Conservation (phyloP, 2,888 invertebrate genomes). For the Leptarthrus brevirostris region DNA sequence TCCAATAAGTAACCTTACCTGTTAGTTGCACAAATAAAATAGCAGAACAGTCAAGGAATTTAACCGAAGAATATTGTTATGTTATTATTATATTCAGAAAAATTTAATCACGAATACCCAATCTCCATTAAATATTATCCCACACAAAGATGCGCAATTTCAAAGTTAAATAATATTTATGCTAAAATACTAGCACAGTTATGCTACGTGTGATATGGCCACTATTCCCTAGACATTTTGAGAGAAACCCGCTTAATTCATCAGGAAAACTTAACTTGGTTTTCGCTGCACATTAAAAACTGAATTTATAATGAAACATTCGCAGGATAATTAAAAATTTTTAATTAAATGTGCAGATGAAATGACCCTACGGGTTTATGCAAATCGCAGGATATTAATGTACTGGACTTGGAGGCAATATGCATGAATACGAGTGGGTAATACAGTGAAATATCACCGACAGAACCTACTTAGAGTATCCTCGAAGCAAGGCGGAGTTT, state of each 20-base stretch:
- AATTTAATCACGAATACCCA: no score
- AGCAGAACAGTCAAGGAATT: no score
- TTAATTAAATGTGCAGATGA: conserved; percentile 41
- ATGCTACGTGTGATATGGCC: no score
- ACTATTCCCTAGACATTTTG: neutral
- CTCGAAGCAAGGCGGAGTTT: neutral
- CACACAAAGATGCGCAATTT: no score
- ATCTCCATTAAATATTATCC: no score
- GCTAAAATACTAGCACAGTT: no score
- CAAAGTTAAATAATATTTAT: no score
- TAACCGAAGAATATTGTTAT: no score
- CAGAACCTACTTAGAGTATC: neutral
- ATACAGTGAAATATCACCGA: neutral
- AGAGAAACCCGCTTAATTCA: conserved; percentile 26
- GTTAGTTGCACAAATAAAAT: no score
- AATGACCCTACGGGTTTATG: conserved; percentile 17
- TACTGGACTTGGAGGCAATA: neutral
- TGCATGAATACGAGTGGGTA: neutral
- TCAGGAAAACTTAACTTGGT: neutral
- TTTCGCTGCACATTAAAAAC: neutral
- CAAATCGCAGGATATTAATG: conserved; percentile 26
- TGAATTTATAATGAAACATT: conserved; percentile 30
- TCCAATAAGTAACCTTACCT: no score
- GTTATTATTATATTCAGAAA: no score
- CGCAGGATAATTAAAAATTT: conserved; percentile 40